Evolutionary conservation across 2,113 vertebrate species (phyloP).

Genomic region (Gymnobelideus leadbeateri): DNA sequence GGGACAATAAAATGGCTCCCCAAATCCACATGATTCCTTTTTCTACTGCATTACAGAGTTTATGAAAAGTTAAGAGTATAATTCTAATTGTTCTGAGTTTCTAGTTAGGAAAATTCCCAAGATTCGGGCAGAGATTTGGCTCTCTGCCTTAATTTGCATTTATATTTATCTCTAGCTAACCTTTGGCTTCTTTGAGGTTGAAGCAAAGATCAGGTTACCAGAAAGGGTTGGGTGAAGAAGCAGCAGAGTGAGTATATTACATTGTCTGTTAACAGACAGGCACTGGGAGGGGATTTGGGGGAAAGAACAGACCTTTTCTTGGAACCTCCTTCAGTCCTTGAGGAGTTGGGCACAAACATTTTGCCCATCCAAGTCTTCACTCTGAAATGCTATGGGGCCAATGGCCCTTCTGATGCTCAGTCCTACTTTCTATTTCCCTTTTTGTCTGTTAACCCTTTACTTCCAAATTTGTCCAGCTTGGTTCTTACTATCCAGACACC

Average conservation of each 20-base stretch:
- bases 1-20: background rate
- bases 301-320: background rate
- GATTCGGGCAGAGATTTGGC: background rate
- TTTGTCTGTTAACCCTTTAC: background rate
- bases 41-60: background rate
- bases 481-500: background rate
- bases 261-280: background rate
- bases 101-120: background rate
- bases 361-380: background rate
- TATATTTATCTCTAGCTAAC: background rate
- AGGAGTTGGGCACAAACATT: background rate
- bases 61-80: background rate
- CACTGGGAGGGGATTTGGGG: background rate
- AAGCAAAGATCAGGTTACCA: background rate
- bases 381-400: background rate
- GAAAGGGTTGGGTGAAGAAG: background rate
- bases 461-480: background rate
- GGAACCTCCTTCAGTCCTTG: background rate
- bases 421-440: background rate
- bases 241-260: background rate
- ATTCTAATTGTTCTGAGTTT: background rate
- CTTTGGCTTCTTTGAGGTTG: background rate
- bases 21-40: background rate
- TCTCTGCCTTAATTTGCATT: background rate
- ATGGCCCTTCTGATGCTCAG: background rate